Conservation (phyloP, 2,113 vertebrate species). For the Myocastor coypus region DNA sequence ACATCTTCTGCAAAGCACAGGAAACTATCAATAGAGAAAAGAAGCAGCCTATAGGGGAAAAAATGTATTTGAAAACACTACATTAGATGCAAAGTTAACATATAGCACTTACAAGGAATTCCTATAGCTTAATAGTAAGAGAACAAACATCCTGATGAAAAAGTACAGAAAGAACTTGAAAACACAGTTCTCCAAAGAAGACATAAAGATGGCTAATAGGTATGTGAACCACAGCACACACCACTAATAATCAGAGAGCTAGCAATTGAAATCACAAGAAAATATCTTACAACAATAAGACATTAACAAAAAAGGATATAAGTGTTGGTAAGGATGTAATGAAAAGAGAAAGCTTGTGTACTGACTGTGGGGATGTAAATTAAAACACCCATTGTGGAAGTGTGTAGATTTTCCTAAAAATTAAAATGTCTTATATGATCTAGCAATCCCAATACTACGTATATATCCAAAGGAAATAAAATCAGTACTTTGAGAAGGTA, state of each 20-base stretch:
- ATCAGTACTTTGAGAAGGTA: neutral
- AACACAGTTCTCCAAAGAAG: neutral
- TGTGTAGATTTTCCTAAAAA: neutral
- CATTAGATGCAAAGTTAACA: neutral
- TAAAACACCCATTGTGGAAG: neutral
- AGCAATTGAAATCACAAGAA: neutral
- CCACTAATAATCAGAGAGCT: neutral
- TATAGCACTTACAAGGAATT: neutral
- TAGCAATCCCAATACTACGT: neutral
- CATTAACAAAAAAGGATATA: neutral
- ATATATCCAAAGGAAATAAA: neutral
- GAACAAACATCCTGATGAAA: neutral
- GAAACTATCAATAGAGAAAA: neutral
- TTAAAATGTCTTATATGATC: neutral
- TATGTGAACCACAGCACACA: neutral
- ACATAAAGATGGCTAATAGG: neutral
- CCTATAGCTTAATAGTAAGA: neutral
- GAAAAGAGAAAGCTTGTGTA: neutral
- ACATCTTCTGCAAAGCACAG: neutral
- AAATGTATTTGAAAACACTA: neutral
- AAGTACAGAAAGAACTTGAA: neutral
- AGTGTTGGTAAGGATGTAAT: neutral
- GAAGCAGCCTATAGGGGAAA: neutral
- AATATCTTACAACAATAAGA: neutral
- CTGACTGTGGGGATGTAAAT: neutral